Conservation (phyloP, 2,888 invertebrate genomes). For the Pterostichus madidus region DNA sequence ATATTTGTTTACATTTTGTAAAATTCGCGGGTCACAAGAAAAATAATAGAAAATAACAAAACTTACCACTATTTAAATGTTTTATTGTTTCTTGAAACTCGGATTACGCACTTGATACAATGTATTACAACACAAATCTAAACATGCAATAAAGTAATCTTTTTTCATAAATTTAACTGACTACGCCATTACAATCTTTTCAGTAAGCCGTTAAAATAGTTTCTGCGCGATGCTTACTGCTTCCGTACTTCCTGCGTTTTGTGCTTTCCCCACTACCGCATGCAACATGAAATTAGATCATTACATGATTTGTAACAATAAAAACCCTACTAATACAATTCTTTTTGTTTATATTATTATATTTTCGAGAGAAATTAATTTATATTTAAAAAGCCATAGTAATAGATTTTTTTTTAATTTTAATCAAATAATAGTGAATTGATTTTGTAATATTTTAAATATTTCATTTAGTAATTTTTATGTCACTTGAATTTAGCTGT, state of each 20-base stretch:
- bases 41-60: neutral
- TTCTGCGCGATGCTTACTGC: too few relatives aligned
- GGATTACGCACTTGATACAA: neutral
- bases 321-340: neutral
- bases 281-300: neutral
- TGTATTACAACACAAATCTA: neutral
- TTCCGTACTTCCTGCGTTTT: neutral
- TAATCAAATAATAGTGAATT: neutral
- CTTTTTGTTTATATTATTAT: too few relatives aligned
- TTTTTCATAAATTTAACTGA: neutral
- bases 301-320: neutral
- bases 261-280: neutral
- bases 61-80: conserved; percentile 18
- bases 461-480: conserved; percentile 19
- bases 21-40: neutral
- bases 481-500: neutral
- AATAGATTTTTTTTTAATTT: neutral
- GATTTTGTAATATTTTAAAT: neutral
- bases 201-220: too few relatives aligned
- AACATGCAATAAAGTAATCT: conserved; percentile 7
- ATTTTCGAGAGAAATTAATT: too few relatives aligned
- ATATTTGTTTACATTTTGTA: conserved; percentile 1
- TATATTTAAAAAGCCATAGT: too few relatives aligned
- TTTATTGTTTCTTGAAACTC: neutral
- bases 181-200: too few relatives aligned